Evolutionary conservation across 2,888 invertebrate genomes (phyloP).

Genomic region (Argyresthia albistria): DNA sequence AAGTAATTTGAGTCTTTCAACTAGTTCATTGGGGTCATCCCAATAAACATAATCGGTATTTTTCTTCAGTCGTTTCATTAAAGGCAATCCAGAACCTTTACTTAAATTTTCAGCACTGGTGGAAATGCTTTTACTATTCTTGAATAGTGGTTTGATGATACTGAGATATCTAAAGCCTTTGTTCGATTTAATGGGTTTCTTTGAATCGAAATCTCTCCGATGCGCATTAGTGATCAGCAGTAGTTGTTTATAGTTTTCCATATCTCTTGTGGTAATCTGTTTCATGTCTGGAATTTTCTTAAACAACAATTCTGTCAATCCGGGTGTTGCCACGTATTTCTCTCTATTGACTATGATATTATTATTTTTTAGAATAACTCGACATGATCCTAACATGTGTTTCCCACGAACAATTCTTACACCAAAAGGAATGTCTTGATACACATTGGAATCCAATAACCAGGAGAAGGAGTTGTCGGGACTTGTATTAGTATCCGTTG

Average conservation of each 20-base stretch:
- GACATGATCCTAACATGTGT: background rate
- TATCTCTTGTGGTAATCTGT: background rate
- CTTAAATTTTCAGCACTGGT: background rate
- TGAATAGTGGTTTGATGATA: background rate
- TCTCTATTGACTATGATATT: background rate
- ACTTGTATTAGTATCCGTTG: no score
- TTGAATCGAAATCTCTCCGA: conserved; percentile 10
- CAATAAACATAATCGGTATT: conserved; percentile 15
- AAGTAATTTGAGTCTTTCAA: conserved; percentile 15
- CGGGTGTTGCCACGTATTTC: background rate
- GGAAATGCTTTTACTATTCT: conserved; percentile 6
- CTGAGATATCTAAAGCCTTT: background rate
- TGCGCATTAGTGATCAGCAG: conserved; percentile 10
- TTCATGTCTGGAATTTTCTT: background rate
- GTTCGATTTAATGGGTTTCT: conserved; percentile 7
- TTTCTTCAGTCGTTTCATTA: background rate
- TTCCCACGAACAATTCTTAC: background rate
- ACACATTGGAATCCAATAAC: background rate
- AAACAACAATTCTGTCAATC: background rate
- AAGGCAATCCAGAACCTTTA: background rate
- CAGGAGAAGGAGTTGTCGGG: no score
- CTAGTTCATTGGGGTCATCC: conserved; percentile 16
- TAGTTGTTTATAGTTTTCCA: background rate
- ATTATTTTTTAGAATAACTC: background rate
- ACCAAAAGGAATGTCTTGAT: conserved; percentile 1